Conservation (phyloP, 2,888 invertebrate species). For the Tigriopus californicus region DNA sequence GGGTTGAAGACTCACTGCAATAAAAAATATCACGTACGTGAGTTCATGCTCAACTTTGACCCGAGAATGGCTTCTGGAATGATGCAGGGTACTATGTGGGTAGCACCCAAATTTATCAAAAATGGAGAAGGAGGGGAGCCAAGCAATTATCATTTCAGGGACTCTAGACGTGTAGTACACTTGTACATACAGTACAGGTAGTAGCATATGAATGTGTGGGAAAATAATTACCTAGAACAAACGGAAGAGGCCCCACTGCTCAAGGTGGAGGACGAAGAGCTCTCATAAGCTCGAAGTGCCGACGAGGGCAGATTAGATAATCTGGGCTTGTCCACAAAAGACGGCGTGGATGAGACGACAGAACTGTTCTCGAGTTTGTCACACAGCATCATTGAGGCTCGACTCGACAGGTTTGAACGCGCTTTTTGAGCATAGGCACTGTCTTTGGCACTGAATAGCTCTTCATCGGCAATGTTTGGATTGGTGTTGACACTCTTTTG, state of each 20-base stretch:
- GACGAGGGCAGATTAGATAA: no score
- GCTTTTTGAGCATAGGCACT: neutral
- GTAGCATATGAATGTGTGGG: no score
- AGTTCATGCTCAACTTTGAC: neutral
- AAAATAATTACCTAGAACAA: neutral
- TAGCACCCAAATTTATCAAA: neutral
- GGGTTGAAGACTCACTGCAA: slow-evolving; percentile 9
- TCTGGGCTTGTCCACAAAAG: neutral
- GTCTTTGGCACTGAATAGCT: slow-evolving; percentile 1
- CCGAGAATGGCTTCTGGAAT: neutral
- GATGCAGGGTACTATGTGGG: neutral
- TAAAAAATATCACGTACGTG: neutral
- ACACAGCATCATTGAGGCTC: neutral
- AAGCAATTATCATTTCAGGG: no score
- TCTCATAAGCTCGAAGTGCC: neutral
- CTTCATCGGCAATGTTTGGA: slow-evolving; percentile 8
- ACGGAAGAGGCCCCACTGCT: neutral
- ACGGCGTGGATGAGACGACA: neutral
- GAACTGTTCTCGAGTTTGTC: neutral
- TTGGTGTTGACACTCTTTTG: slow-evolving; percentile 20
- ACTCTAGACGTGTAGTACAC: no score
- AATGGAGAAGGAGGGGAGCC: no score
- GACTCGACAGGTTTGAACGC: no score
- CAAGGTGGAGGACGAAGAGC: neutral
- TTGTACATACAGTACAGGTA: no score